These are phyloP conservation scores for Eidolon helvum DNA, from an alignment of 2,113 vertebrate species.

Conservation along the genomic window DNA sequence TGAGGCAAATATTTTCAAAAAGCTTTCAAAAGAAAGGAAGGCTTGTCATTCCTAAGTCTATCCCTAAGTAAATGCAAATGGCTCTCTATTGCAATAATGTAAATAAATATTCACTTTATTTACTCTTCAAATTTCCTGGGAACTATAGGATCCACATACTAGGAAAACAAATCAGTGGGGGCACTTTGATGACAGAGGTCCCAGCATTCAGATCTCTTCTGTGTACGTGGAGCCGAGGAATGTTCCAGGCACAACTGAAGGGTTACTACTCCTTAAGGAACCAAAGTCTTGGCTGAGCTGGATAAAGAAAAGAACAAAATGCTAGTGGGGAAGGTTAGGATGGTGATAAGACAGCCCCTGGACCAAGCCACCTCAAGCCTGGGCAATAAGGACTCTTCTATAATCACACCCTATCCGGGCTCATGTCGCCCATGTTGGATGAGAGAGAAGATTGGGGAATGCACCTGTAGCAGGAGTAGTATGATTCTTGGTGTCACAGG, in stretches of 20 bases:
- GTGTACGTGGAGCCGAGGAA: neutral
- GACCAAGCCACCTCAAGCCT: neutral
- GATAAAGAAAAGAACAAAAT: neutral
- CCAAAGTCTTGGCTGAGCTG: neutral
- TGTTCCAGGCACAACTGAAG: neutral
- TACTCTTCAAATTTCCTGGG: conserved; percentile 35
- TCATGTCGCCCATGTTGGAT: neutral
- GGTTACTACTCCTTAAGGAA: neutral
- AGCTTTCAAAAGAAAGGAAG: neutral
- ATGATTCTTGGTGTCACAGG: neutral
- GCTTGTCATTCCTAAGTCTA: neutral
- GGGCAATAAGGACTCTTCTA: no score
- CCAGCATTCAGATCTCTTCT: neutral
- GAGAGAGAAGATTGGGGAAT: neutral
- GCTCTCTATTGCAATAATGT: neutral
- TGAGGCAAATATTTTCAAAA: conserved; percentile 11
- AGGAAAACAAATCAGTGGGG: conserved; percentile 22
- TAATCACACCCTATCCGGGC: neutral
- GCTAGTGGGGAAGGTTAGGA: neutral
- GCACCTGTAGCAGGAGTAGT: accelerated
- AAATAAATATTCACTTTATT: conserved; percentile 50
- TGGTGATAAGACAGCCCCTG: neutral
- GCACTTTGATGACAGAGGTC: neutral
- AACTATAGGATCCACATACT: neutral
- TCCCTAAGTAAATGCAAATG: neutral